phyloP scores from a whole-genome alignment of 2,888 invertebrate genomes.

The Thumatha senex region DNA sequence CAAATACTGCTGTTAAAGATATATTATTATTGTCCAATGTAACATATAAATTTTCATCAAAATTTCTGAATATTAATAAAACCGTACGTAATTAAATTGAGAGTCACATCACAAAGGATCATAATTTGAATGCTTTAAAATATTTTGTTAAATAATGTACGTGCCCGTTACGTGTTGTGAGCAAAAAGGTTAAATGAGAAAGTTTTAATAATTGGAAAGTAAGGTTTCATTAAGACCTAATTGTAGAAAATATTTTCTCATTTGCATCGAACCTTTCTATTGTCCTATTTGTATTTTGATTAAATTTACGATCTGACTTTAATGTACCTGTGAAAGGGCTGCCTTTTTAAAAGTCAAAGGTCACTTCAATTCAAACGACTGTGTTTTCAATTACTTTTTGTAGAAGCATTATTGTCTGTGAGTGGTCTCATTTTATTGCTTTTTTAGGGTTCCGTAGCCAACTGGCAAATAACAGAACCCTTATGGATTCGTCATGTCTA shows the following conservation, averaged over 20 bases:
- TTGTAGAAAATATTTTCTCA: slow-evolving; percentile 57
- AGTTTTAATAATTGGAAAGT: slow-evolving; percentile 50
- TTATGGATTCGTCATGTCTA: too few species aligned
- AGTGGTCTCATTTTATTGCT: too few species aligned
- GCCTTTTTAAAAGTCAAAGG: neutral
- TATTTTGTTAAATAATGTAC: slow-evolving; percentile 32
- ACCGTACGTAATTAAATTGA: slow-evolving; percentile 25
- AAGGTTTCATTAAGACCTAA: slow-evolving; percentile 47
- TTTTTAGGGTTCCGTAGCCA: too few species aligned
- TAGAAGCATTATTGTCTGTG: neutral
- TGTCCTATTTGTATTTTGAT: slow-evolving; percentile 11
- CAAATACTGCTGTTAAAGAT: too few species aligned
- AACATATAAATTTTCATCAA: slow-evolving; percentile 24
- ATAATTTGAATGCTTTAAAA: slow-evolving; percentile 33
- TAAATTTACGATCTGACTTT: slow-evolving; percentile 3
- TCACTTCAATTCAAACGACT: neutral
- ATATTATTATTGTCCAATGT: too few species aligned
- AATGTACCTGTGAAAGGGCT: slow-evolving; percentile 8
- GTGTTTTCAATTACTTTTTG: neutral
- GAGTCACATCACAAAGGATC: slow-evolving; percentile 26
- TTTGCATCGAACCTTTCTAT: slow-evolving; percentile 22
- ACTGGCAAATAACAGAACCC: too few species aligned
- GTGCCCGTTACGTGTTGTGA: slow-evolving; percentile 21
- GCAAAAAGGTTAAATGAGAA: slow-evolving; percentile 22
- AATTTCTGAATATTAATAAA: slow-evolving; percentile 13